Conservation (phyloP, 2,888 invertebrate genomes). For the Dolichomitus sp. region DNA sequence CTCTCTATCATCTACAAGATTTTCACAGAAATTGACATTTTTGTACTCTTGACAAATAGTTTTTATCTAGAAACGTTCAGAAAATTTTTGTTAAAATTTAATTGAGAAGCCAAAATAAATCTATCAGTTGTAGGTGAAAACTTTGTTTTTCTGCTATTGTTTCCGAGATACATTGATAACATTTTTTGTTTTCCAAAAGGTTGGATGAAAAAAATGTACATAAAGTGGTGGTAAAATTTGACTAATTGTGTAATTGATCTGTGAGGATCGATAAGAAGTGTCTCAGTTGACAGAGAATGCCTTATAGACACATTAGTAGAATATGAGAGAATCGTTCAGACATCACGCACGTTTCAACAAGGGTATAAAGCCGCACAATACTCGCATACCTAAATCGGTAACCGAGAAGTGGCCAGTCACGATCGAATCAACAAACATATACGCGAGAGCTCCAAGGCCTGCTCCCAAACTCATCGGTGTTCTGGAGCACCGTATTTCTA, state of each 20-base stretch:
- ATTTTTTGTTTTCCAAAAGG: not conserved
- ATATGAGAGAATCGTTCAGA: slow-evolving; percentile 25
- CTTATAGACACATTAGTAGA: slow-evolving; percentile 7
- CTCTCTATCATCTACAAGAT: no score
- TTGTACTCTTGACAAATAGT: no score
- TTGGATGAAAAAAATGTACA: not conserved
- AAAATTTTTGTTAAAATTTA: not conserved
- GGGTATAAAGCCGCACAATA: slow-evolving; percentile 27
- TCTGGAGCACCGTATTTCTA: slow-evolving; percentile 2
- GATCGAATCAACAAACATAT: slow-evolving; percentile 58
- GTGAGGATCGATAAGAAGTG: not conserved
- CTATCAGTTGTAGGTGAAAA: no score
- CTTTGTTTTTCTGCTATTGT: no score
- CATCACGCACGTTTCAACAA: slow-evolving; percentile 24
- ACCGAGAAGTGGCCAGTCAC: slow-evolving; percentile 54
- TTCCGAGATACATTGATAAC: not conserved
- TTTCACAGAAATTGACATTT: no score
- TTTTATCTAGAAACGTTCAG: no score
- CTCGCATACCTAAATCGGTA: slow-evolving; percentile 34
- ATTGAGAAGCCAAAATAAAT: not conserved
- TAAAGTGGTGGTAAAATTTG: not conserved
- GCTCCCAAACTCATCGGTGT: slow-evolving; percentile 18
- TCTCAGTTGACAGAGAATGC: not conserved
- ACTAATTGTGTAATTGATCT: not conserved
- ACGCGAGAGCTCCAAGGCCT: slow-evolving; percentile 35